Evolutionary conservation across 2,888 invertebrate genomes (phyloP).

Genomic region (Seira ritae): DNA sequence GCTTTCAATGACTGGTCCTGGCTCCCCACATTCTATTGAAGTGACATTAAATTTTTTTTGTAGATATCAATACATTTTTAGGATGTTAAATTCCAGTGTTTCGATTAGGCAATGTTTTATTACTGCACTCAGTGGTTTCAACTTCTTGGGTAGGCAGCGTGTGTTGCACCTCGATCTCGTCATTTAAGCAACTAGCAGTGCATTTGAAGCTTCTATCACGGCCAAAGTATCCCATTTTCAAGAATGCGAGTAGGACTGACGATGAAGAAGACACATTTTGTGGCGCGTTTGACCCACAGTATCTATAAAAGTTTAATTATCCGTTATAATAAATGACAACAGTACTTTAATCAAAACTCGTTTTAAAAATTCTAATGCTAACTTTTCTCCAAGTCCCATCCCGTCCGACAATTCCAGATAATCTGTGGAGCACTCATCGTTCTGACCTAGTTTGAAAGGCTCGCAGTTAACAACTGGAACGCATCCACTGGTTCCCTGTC

Average conservation of each 20-base stretch:
- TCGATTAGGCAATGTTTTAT: background rate
- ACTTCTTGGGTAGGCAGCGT: conserved; percentile 34
- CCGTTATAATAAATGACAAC: too few relatives aligned
- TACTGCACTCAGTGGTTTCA: conserved; percentile 51
- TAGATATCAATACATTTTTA: background rate
- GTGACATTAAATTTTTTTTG: background rate
- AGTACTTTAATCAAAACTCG: background rate
- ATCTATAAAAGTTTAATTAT: too few relatives aligned
- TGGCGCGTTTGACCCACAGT: conserved; percentile 65
- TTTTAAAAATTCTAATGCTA: background rate
- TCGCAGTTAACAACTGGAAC: conserved; percentile 61
- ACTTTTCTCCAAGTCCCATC: conserved; percentile 59
- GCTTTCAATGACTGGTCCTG: conserved; percentile 45
- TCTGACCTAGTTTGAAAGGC: conserved; percentile 58
- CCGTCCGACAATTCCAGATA: conserved; percentile 68
- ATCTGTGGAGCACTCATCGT: conserved; percentile 54
- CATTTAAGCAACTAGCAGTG: conserved; percentile 54
- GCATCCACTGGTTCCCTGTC: conserved; percentile 66
- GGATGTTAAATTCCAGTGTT: background rate
- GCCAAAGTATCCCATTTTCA: conserved; percentile 43
- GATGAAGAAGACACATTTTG: conserved; percentile 57
- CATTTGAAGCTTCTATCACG: conserved; percentile 59
- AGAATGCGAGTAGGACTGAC: conserved; percentile 49
- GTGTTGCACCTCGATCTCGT: conserved; percentile 21
- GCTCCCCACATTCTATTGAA: conserved; percentile 66